Evolutionary conservation across 2,888 invertebrate genomes (phyloP).

Genomic region (Galerucella pusilla): DNA sequence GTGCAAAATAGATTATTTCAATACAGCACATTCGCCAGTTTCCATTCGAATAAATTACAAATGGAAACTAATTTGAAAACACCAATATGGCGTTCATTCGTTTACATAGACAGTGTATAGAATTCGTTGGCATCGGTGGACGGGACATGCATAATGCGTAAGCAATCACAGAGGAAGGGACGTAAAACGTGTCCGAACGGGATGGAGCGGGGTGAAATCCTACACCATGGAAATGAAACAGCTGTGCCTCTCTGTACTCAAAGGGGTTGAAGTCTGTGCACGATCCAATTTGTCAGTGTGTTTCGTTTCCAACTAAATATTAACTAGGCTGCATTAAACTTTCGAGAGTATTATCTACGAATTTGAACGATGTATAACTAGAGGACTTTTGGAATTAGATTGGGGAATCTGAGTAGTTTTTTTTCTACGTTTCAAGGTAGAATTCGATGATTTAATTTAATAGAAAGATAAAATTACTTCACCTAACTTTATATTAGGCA

Average conservation of each 20-base stretch:
- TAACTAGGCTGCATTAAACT: slow-evolving; percentile 50
- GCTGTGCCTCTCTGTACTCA: slow-evolving; percentile 61
- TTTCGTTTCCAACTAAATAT: slow-evolving; percentile 55
- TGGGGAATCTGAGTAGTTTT: slow-evolving; percentile 21
- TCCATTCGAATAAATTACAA: slow-evolving; percentile 13
- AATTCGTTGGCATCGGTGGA: slow-evolving; percentile 44
- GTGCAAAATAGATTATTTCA: slow-evolving; percentile 11
- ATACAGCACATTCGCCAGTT: slow-evolving; percentile 12
- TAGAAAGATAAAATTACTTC: background rate
- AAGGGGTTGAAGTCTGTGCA: slow-evolving; percentile 55
- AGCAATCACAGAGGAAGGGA: slow-evolving; percentile 61
- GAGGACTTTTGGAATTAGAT: slow-evolving; percentile 32
- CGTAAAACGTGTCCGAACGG: slow-evolving; percentile 51
- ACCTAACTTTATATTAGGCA: background rate
- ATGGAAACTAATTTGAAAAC: slow-evolving; percentile 47
- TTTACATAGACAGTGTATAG: slow-evolving; percentile 7
- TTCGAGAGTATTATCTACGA: slow-evolving; percentile 38
- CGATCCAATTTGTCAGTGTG: slow-evolving; percentile 58
- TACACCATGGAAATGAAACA: slow-evolving; percentile 58
- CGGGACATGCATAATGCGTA: slow-evolving; percentile 66
- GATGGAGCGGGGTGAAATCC: slow-evolving; percentile 48
- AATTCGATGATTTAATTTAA: background rate
- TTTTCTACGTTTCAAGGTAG: background rate
- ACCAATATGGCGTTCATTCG: slow-evolving; percentile 39
- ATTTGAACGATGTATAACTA: slow-evolving; percentile 30